These are phyloP conservation scores for Drosophila nigrodunni DNA, from an alignment of 1,140 invertebrate genomes.

Conservation along the genomic window DNA sequence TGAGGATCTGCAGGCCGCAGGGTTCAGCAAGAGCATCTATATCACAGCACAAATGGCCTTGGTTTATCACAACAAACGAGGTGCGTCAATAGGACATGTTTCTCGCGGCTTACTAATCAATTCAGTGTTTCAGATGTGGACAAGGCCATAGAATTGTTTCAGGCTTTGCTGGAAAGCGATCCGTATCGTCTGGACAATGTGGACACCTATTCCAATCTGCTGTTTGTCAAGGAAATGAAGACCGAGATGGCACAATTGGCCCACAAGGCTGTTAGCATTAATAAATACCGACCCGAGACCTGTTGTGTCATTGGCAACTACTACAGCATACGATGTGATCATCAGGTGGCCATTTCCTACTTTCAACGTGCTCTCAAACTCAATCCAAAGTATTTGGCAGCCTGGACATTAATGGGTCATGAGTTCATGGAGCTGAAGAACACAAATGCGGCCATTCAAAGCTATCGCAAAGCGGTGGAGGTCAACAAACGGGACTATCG, in stretches of 20 bases:
- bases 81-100: conserved; percentile 84
- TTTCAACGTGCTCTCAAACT: conserved; percentile 97
- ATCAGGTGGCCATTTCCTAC: conserved; percentile 98
- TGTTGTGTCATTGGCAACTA: conserved; percentile 99
- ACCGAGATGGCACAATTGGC: conserved; percentile 97
- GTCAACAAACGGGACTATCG: conserved; percentile 97
- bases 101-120: neutral
- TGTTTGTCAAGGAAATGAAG: conserved; percentile 97
- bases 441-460: conserved; percentile 97
- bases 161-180: conserved; percentile 92
- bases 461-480: conserved; percentile 98
- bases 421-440: conserved; percentile 99
- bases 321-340: conserved; percentile 97
- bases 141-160: conserved; percentile 93
- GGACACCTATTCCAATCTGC: conserved; percentile 98
- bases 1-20: conserved; percentile 89
- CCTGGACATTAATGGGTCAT: conserved; percentile 99
- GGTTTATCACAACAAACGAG: conserved; percentile 96
- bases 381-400: conserved; percentile 97
- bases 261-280: conserved; percentile 96
- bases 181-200: conserved; percentile 97
- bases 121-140: conserved; percentile 92
- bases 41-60: conserved; percentile 96
- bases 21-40: conserved; percentile 95
- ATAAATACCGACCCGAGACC: conserved; percentile 98